Percentiles rank a stretch among this genome's conserved stretches.
These are phyloP conservation scores for Cryptosula pallasiana DNA, from an alignment of 2,888 invertebrate species.

Conservation along the genomic window DNA sequence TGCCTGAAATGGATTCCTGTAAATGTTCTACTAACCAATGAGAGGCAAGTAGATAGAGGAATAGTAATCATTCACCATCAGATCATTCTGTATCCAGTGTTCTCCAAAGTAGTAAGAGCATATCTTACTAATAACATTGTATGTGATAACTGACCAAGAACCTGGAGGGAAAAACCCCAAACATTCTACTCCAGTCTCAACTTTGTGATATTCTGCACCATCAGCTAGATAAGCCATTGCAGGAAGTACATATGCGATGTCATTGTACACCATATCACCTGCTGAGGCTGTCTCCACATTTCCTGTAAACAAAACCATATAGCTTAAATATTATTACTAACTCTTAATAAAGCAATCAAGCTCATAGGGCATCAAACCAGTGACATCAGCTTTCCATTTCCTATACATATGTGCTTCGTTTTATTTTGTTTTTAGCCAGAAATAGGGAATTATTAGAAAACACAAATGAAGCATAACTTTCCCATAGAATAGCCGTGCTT, in stretches of 20 bases:
- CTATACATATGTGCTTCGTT: no score
- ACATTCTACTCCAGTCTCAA: neutral
- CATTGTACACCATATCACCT: neutral
- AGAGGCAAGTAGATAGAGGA: neutral
- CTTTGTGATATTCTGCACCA: neutral
- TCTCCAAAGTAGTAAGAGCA: neutral
- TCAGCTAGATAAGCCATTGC: neutral
- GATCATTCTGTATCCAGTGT: neutral
- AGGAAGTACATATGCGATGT: neutral
- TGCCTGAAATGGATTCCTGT: no score
- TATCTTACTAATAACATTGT: neutral
- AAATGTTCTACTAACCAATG: neutral
- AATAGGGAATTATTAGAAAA: no score
- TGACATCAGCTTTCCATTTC: no score
- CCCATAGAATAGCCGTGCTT: no score
- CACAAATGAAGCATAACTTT: no score
- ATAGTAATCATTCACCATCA: neutral
- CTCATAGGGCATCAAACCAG: no score
- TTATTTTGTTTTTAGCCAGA: no score
- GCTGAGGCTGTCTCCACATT: neutral
- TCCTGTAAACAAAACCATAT: no score
- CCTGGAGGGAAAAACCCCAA: neutral
- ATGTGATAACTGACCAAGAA: neutral
- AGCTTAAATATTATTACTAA: no score
- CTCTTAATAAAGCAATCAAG: no score